Evolutionary conservation across 2,797 vertebrate species (phyloP), one percentile per base, ranked within the genome.

Genomic region (Acipenser transmontanus): DNA sequence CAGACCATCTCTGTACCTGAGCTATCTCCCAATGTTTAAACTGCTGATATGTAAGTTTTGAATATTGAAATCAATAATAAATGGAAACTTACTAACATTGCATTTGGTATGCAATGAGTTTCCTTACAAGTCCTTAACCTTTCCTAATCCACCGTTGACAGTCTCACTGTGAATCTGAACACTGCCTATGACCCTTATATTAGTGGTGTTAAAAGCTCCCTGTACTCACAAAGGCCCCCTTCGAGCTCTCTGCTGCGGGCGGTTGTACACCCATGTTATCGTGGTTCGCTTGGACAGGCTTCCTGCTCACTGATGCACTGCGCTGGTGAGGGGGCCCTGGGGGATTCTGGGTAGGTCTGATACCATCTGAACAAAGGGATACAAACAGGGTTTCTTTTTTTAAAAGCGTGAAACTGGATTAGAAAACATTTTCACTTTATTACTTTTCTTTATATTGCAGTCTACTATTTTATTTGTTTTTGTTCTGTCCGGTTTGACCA

Each of bases 161-260:
- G 49, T 62, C 13, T 66, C 0, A 60, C 34, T 20, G 7, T 7
- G 51, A 59, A 10, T n/a, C 66, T 47, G 7, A 62, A 57, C 34
- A 59, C 2, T 51, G 59, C 49, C 65, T 51, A 64, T 10, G 2
- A n/a, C 12, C 49, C 6, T 7, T 56, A 14, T 47, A 20, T 34
- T 11, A 47, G 47, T 47, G 10, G 10, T 47, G 52, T 4, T 54
- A 13, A 8, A 34, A 56, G 13, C 20, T 7, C 59, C 14, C 61
- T n/a, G 10, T 63, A 62, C 80, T 78, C 70, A 91, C 89, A 71
- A 68, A 47, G 49, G 60, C 69, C 14, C 69, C 52, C 10, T 71
- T 75, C 64, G 69, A 50, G 68, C 77, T 78, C 69, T 86, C 88
- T 6, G 60, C 5, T 2, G 11, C 14, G 82, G 74, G 60, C 78